A percentile compares a stretch with the other conserved stretches of the same genome.
Conservation (phyloP, 2,888 invertebrate species). For the Tanytarsus gracilentus region DNA sequence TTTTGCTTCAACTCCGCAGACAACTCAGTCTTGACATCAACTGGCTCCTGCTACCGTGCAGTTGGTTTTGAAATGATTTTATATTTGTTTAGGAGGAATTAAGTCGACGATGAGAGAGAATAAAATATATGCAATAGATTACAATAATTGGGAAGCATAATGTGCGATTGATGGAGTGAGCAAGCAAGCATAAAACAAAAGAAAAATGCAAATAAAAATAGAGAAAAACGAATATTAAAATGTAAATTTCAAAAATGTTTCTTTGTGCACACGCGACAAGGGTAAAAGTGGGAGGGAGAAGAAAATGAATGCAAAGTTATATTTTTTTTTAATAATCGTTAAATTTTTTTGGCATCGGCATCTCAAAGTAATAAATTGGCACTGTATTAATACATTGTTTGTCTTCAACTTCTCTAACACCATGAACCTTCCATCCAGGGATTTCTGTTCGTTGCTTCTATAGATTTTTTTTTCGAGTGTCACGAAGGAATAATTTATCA, state of each 20-base stretch:
- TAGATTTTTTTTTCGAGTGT: not conserved
- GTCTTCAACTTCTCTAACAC: slow-evolving; percentile 9
- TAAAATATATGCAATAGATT: slow-evolving; percentile 16
- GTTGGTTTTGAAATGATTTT: not conserved
- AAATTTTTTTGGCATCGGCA: slow-evolving; percentile 24
- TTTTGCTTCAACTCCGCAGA: slow-evolving; percentile 30
- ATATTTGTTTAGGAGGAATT: not conserved
- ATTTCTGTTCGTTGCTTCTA: slow-evolving; percentile 11
- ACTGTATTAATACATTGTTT: slow-evolving; percentile 6
- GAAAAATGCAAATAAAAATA: slow-evolving; percentile 8
- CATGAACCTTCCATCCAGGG: slow-evolving; percentile 8
- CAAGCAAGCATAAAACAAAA: too few relatives aligned
- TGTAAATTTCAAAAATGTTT: too few relatives aligned
- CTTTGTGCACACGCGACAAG: not conserved
- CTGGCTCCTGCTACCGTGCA: slow-evolving; percentile 11
- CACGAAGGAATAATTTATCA: not conserved
- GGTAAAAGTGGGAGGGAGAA: too few relatives aligned
- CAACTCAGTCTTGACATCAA: slow-evolving; percentile 18
- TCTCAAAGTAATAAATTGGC: slow-evolving; percentile 16
- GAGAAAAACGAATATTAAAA: too few relatives aligned
- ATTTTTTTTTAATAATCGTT: slow-evolving; percentile 15
- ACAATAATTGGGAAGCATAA: slow-evolving; percentile 2
- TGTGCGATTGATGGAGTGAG: too few relatives aligned
- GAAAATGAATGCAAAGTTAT: not conserved
- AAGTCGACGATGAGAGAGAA: not conserved